These are phyloP conservation scores for Phalacrocorax pelagicus DNA, from an alignment of 2,113 vertebrate species.

Conservation along the genomic window DNA sequence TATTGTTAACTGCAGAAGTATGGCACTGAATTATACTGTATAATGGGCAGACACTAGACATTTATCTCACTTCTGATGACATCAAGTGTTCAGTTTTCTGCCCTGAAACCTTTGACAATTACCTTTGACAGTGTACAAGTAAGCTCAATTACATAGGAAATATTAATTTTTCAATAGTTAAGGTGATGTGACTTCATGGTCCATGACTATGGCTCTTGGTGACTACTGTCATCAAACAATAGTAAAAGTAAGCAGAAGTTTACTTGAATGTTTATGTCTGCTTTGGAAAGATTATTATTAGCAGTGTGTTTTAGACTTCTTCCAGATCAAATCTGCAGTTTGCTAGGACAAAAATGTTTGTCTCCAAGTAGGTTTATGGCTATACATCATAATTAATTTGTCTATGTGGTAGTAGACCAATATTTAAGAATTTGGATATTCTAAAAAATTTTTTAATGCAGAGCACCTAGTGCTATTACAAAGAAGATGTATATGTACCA, in stretches of 20 bases:
- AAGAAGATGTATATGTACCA: neutral
- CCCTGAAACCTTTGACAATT: neutral
- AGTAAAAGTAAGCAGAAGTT: neutral
- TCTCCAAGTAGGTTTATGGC: neutral
- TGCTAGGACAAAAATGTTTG: neutral
- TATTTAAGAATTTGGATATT: neutral
- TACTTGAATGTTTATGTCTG: neutral
- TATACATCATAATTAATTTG: neutral
- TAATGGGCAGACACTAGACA: neutral
- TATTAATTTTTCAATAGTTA: neutral
- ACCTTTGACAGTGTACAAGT: neutral
- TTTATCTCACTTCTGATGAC: neutral
- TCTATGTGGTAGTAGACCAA: neutral
- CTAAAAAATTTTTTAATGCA: neutral
- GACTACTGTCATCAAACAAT: neutral
- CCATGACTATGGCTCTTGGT: neutral
- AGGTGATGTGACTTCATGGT: neutral
- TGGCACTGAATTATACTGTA: neutral
- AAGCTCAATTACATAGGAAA: neutral
- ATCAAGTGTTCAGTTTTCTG: neutral
- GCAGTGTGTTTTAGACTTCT: neutral
- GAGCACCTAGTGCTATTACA: neutral
- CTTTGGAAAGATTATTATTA: conserved; percentile 29
- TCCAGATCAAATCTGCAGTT: neutral
- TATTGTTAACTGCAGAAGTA: neutral